A percentile compares a stretch with the other conserved stretches of the same genome.
These are phyloP conservation scores for Spialia ferax DNA, from an alignment of 2,888 invertebrate genomes.

Conservation along the genomic window DNA sequence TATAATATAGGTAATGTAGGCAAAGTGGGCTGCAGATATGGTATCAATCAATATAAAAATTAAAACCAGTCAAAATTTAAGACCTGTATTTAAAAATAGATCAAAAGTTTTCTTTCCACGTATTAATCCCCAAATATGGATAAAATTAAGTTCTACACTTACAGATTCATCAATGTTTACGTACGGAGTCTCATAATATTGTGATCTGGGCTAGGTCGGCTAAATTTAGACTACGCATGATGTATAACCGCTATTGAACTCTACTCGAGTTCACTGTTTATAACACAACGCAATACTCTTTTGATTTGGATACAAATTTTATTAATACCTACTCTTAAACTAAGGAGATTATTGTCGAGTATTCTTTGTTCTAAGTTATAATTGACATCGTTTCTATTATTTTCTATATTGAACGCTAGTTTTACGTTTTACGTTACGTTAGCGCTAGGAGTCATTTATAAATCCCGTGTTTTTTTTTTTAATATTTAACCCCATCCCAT, in stretches of 20 bases:
- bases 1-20: too few relatives aligned
- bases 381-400: too few relatives aligned
- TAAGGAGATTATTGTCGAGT: background rate
- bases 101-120: too few relatives aligned
- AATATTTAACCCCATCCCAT: too few relatives aligned
- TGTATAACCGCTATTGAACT: conserved; percentile 13
- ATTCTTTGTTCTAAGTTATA: background rate
- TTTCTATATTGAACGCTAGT: too few relatives aligned
- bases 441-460: too few relatives aligned
- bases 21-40: too few relatives aligned
- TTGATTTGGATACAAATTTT: background rate
- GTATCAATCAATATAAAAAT: too few relatives aligned
- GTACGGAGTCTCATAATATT: background rate
- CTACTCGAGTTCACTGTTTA: background rate
- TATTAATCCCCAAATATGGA: background rate
- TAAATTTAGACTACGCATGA: conserved; percentile 15
- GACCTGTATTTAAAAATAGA: too few relatives aligned
- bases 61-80: too few relatives aligned
- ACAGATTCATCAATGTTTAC: background rate
- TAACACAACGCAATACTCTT: background rate
- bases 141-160: background rate
- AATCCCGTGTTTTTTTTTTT: too few relatives aligned
- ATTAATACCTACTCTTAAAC: background rate
- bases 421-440: too few relatives aligned
- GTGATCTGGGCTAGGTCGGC: conserved; percentile 16